Conservation (phyloP, 2,797 vertebrate genomes). For the Pachyuromys duprasi region DNA sequence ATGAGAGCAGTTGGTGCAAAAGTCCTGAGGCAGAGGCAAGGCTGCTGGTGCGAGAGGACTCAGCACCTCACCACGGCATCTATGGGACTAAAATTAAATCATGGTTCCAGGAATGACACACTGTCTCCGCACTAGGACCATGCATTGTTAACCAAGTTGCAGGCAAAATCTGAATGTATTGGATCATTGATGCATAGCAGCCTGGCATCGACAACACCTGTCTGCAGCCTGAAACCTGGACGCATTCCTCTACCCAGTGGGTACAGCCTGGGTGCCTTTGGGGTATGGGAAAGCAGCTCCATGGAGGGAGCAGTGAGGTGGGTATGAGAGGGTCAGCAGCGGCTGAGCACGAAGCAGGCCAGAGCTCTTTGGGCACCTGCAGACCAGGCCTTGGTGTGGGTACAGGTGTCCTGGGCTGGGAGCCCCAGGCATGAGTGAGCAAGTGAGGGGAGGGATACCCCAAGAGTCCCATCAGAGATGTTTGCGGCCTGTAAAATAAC, state of each 20-base stretch:
- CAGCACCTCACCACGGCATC: not conserved
- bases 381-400: not conserved
- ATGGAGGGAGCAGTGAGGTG: not conserved
- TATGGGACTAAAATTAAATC: not conserved
- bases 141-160: too few species aligned
- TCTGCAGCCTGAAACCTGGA: not conserved
- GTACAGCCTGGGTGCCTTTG: not conserved
- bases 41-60: not conserved
- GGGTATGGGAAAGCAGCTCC: not conserved
- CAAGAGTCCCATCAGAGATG: too few species aligned
- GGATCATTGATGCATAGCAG: not conserved
- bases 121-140: not conserved
- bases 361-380: too few species aligned
- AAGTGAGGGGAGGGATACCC: not conserved
- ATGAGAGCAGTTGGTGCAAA: not conserved
- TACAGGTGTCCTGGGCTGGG: not conserved
- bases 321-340: too few species aligned
- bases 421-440: not conserved
- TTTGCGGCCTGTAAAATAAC: not conserved
- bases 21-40: not conserved
- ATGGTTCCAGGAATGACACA: not conserved
- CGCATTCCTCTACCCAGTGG: not conserved
- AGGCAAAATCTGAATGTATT: not conserved
- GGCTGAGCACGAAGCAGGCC: not conserved
- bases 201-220: not conserved